Percentiles rank a stretch among this genome's conserved stretches.
Evolutionary conservation across 2,888 invertebrate species (phyloP).

Genomic region (Sicus ferrugineus): DNA sequence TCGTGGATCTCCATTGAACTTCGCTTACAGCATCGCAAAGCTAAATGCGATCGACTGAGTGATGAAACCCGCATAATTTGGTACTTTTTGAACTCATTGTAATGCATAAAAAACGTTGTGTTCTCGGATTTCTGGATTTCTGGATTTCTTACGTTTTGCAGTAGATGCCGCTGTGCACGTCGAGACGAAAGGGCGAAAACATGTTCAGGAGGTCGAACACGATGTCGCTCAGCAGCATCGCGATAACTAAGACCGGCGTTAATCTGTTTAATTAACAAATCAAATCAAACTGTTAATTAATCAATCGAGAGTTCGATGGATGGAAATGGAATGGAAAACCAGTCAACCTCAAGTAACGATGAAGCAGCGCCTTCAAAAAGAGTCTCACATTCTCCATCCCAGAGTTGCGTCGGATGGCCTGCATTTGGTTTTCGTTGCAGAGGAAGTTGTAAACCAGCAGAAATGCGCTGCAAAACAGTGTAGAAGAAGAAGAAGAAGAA

Average conservation of each 20-base stretch:
- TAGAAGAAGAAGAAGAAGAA: not conserved
- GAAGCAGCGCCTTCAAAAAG: constrained; percentile 47
- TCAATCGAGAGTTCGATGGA: not conserved
- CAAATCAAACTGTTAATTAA: not conserved
- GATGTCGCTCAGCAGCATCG: constrained; percentile 51
- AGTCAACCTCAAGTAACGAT: constrained; percentile 53
- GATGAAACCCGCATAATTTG: too few relatives aligned
- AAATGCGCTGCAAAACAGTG: constrained; percentile 47
- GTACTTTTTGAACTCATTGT: too few relatives aligned
- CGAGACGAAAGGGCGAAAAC: constrained; percentile 53
- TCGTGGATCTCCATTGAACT: too few relatives aligned
- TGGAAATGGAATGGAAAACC: not conserved
- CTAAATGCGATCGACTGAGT: too few relatives aligned
- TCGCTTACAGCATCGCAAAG: too few relatives aligned
- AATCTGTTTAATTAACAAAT: constrained; percentile 47
- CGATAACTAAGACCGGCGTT: constrained; percentile 52
- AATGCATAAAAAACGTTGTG: not conserved
- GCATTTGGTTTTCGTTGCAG: constrained; percentile 44
- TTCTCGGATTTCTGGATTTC: not conserved
- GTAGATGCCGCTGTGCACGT: constrained; percentile 50
- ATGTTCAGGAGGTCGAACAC: constrained; percentile 50
- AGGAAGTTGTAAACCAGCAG: constrained; percentile 53
- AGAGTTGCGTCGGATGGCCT: constrained; percentile 44
- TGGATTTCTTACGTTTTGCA: constrained; percentile 51
- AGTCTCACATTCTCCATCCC: constrained; percentile 45